phyloP scores from a whole-genome alignment of 2,113 vertebrate genomes.

The Panthera leo region DNA sequence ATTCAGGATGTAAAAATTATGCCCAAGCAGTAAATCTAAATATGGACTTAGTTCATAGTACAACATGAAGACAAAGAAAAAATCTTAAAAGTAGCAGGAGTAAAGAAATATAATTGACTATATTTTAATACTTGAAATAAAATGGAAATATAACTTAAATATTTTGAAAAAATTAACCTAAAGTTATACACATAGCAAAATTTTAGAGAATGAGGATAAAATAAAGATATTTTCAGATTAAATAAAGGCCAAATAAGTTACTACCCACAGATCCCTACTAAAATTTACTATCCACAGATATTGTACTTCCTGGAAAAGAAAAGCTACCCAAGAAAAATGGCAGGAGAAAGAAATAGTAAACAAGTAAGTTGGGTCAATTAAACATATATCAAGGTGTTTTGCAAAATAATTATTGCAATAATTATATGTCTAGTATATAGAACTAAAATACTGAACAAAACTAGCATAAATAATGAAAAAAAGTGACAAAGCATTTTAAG shows the following conservation, averaged over 20 bases:
- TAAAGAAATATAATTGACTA: not conserved
- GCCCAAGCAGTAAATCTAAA: not conserved
- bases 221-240: not conserved
- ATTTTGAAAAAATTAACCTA: not conserved
- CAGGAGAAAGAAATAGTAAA: not conserved
- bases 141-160: not conserved
- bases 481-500: not conserved
- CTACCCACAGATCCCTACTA: not conserved
- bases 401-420: not conserved
- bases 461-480: not conserved
- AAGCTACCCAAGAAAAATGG: not conserved
- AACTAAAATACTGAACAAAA: not conserved
- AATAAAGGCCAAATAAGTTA: slow-evolving; percentile 9
- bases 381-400: not conserved
- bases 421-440: not conserved
- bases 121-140: not conserved
- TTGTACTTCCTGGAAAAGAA: not conserved
- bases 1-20: not conserved
- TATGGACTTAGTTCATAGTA: not conserved
- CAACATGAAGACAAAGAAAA: not conserved
- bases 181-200: not conserved
- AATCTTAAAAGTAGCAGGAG: not conserved
- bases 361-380: not conserved
- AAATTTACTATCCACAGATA: not conserved
- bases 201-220: not conserved